These are phyloP conservation scores for Leptogaster cylindrica DNA, from an alignment of 2,888 invertebrate species.

Conservation along the genomic window DNA sequence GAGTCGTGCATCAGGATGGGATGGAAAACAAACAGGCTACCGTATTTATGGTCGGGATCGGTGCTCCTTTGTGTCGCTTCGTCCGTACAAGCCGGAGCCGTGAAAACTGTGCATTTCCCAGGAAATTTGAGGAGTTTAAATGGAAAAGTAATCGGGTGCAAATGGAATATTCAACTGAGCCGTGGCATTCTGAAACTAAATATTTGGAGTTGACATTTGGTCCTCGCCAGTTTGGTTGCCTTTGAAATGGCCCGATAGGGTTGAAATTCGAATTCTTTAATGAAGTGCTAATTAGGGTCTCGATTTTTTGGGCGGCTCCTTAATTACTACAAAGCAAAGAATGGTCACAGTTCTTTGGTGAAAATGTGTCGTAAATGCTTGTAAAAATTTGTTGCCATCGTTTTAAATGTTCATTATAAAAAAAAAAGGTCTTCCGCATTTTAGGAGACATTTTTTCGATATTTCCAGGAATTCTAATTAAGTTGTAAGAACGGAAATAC, in stretches of 20 bases:
- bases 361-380: no score
- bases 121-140: background rate
- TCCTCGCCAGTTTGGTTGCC: background rate
- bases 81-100: background rate
- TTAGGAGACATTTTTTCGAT: no score
- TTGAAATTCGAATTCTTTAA: background rate
- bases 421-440: no score
- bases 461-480: no score
- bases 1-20: background rate
- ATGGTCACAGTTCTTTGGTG: no score
- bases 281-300: constrained; percentile 4
- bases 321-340: no score
- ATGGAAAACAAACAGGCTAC: background rate
- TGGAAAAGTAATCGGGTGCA: constrained; percentile 2
- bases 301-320: background rate
- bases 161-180: background rate
- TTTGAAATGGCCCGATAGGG: background rate
- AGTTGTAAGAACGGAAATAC: no score
- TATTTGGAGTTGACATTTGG: background rate
- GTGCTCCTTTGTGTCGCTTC: background rate
- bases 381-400: no score
- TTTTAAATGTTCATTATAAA: no score
- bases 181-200: background rate
- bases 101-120: background rate
- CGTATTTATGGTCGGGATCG: background rate